Evolutionary conservation across 2,888 invertebrate species (phyloP).

Genomic region (Agrilus cyanescens): DNA sequence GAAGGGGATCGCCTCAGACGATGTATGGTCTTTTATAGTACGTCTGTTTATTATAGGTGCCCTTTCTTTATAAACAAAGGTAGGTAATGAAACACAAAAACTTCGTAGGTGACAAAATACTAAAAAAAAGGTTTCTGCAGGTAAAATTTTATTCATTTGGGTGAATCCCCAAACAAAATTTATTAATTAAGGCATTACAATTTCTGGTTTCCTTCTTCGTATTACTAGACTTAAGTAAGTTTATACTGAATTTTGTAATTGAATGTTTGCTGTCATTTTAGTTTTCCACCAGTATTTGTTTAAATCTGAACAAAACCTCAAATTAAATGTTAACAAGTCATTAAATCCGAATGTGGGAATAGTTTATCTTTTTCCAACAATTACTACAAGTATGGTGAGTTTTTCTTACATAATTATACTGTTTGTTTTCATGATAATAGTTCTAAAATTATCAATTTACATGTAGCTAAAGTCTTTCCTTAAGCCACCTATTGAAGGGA

Average conservation of each 20-base stretch:
- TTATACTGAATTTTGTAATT: background rate
- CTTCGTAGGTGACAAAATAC: too few species aligned
- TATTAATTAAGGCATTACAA: too few species aligned
- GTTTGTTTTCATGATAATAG: background rate
- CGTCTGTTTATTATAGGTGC: too few species aligned
- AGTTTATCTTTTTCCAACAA: conserved; percentile 82
- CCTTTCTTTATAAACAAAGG: too few species aligned
- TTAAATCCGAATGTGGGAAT: conserved; percentile 79
- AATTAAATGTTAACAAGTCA: conserved; percentile 46
- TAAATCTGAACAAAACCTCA: conserved; percentile 5
- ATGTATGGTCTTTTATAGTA: too few species aligned
- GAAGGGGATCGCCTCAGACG: too few species aligned
- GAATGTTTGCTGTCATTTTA: conserved; percentile 2
- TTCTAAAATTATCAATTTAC: conserved; percentile 6
- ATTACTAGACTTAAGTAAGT: background rate
- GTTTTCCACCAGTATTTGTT: conserved; percentile 16
- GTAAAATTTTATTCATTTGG: too few species aligned
- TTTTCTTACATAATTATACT: background rate
- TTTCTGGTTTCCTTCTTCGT: too few species aligned
- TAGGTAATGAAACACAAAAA: too few species aligned
- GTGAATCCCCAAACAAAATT: too few species aligned
- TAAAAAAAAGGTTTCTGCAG: too few species aligned
- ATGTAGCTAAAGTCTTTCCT: conserved; percentile 51
- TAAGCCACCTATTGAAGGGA: conserved; percentile 60
- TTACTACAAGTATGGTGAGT: conserved; percentile 57